Evolutionary conservation across 2,888 invertebrate genomes (phyloP).

Genomic region (Stomorhina lunata): DNA sequence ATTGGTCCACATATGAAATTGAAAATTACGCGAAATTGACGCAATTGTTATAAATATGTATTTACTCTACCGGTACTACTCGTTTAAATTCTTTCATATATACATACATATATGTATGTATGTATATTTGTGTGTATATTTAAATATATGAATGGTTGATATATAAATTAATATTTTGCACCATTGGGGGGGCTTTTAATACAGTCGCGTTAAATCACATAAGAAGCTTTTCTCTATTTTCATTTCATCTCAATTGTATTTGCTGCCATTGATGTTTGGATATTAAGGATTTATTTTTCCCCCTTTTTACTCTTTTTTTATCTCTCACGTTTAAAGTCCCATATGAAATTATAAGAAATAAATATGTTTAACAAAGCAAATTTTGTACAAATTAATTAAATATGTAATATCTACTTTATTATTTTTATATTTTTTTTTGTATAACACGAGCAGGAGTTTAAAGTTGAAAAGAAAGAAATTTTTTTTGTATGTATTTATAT

Average conservation of each 20-base stretch:
- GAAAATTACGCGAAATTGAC: slow-evolving; percentile 63
- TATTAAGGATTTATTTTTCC: slow-evolving; percentile 42
- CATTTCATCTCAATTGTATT: slow-evolving; percentile 10
- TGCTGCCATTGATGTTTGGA: slow-evolving; percentile 32
- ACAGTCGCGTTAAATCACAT: slow-evolving; percentile 44
- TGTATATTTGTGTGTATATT: background rate
- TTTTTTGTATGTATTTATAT: too few species aligned
- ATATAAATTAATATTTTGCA: slow-evolving; percentile 63
- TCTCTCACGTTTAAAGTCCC: background rate
- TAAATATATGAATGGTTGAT: slow-evolving; percentile 7
- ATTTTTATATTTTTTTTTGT: slow-evolving; percentile 7
- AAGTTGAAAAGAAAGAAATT: background rate
- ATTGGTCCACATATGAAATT: slow-evolving; percentile 39
- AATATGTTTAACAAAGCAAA: background rate
- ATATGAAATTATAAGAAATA: background rate
- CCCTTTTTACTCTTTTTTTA: background rate
- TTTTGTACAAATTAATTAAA: slow-evolving; percentile 55
- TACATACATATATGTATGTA: background rate
- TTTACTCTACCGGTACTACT: slow-evolving; percentile 38
- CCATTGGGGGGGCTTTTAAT: slow-evolving; percentile 57
- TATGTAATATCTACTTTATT: slow-evolving; percentile 25
- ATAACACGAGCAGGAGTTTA: background rate
- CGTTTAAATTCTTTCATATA: background rate
- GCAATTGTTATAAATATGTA: slow-evolving; percentile 64
- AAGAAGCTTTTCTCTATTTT: slow-evolving; percentile 55